A percentile compares a stretch with the other conserved stretches of the same genome.
Conservation (phyloP, 2,888 invertebrate species). For the Mechanitis messenoides region DNA sequence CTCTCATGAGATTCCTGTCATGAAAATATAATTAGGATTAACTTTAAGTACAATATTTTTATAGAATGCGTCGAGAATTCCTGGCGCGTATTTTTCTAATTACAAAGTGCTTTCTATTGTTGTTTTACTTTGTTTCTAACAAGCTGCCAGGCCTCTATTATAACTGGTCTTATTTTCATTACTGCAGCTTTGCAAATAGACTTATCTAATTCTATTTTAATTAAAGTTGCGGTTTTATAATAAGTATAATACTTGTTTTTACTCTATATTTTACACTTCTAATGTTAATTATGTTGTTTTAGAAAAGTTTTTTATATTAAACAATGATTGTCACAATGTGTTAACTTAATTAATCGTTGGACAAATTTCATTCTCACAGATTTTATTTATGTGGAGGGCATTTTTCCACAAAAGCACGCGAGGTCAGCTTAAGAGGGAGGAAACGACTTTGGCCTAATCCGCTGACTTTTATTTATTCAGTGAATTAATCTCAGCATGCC, state of each 20-base stretch:
- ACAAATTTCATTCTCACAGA: constrained; percentile 59
- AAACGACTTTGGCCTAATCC: constrained; percentile 75
- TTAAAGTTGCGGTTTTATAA: too few relatives aligned
- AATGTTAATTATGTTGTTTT: background rate
- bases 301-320: constrained; percentile 5
- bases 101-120: constrained; percentile 20
- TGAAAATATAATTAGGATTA: constrained; percentile 4
- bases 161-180: constrained; percentile 2
- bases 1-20: background rate
- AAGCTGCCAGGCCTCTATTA: constrained; percentile 13
- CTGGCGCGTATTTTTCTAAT: constrained; percentile 22
- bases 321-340: constrained; percentile 4
- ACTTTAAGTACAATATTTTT: constrained; percentile 17
- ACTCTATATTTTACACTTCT: background rate
- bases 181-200: background rate
- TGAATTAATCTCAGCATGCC: constrained; percentile 71
- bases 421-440: constrained; percentile 75
- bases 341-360: constrained; percentile 29
- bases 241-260: too few relatives aligned
- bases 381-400: constrained; percentile 70
- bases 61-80: constrained; percentile 19
- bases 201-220: background rate
- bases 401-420: constrained; percentile 73
- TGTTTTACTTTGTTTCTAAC: constrained; percentile 17
- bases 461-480: constrained; percentile 78